These are phyloP conservation scores for Archips crataeganus DNA, from an alignment of 2,888 invertebrate species.

Conservation along the genomic window DNA sequence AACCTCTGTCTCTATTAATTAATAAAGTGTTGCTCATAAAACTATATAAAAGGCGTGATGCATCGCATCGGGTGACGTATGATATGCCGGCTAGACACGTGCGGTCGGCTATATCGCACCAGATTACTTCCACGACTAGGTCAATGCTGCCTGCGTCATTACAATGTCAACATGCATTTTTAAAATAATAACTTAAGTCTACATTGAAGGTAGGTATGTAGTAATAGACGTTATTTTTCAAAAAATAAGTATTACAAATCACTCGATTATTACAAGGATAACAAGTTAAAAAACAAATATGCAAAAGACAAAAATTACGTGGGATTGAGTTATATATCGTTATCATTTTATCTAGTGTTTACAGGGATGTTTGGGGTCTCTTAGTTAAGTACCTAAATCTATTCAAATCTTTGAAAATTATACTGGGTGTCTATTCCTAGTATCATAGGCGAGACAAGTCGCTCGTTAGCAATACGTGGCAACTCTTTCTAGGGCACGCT, in stretches of 20 bases:
- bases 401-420: neutral
- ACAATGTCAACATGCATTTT: neutral
- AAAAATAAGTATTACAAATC: too few species aligned
- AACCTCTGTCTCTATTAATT: neutral
- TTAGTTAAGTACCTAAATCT: too few species aligned
- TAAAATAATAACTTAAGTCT: neutral
- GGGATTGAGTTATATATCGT: too few species aligned
- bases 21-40: neutral
- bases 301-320: too few species aligned
- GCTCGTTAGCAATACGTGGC: constrained; percentile 2
- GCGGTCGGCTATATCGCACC: constrained; percentile 20
- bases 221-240: too few species aligned
- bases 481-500: constrained; percentile 10
- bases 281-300: too few species aligned
- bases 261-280: too few species aligned
- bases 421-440: neutral
- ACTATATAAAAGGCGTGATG: neutral
- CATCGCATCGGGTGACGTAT: neutral
- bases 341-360: too few species aligned
- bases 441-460: neutral
- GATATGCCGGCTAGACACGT: neutral
- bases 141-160: constrained; percentile 25
- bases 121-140: constrained; percentile 33
- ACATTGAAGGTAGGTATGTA: neutral
- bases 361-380: too few species aligned